phyloP scores from a whole-genome alignment of 2,113 vertebrate species.

The Trinectes maculatus region DNA sequence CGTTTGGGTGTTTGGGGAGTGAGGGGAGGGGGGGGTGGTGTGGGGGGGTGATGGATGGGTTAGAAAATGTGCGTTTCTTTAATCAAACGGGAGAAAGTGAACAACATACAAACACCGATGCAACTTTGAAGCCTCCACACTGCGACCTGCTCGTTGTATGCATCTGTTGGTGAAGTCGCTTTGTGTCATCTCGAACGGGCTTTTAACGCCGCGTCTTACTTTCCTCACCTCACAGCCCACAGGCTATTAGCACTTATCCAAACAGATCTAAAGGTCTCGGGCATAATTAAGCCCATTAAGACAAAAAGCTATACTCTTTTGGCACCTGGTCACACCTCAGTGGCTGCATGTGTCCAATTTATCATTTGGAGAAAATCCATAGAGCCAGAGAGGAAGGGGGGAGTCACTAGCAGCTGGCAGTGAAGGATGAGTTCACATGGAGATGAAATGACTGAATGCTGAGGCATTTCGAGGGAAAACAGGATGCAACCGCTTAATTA shows the following conservation, averaged over 20 bases:
- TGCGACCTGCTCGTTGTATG: slow-evolving; percentile 18
- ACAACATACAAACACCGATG: slow-evolving; percentile 49
- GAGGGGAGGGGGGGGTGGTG: slow-evolving; percentile 68
- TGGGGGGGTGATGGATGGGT: slow-evolving; percentile 66
- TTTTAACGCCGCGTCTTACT: slow-evolving; percentile 5
- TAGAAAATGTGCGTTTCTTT: slow-evolving; percentile 54
- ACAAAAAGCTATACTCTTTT: slow-evolving; percentile 57
- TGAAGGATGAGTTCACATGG: slow-evolving; percentile 62
- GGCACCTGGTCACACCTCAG: slow-evolving; percentile 72
- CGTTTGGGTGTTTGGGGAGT: slow-evolving; percentile 52
- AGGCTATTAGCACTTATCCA: slow-evolving; percentile 38
- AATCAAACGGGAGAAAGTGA: slow-evolving; percentile 61
- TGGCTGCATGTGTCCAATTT: slow-evolving; percentile 70
- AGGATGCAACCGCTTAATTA: slow-evolving; percentile 39
- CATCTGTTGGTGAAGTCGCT: slow-evolving; percentile 6
- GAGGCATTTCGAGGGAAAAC: slow-evolving; percentile 26
- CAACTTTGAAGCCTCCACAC: slow-evolving; percentile 42
- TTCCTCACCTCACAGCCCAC: slow-evolving; percentile 25
- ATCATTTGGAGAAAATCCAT: slow-evolving; percentile 79
- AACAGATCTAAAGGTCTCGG: slow-evolving; percentile 56
- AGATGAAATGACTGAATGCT: slow-evolving; percentile 58
- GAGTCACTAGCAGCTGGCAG: slow-evolving; percentile 62
- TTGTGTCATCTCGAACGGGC: background rate
- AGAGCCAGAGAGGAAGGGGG: slow-evolving; percentile 61
- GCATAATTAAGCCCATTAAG: slow-evolving; percentile 71